Base-by-base conservation (phyloP, 1,140 invertebrate species). In the Bacillus rossius region DNA sequence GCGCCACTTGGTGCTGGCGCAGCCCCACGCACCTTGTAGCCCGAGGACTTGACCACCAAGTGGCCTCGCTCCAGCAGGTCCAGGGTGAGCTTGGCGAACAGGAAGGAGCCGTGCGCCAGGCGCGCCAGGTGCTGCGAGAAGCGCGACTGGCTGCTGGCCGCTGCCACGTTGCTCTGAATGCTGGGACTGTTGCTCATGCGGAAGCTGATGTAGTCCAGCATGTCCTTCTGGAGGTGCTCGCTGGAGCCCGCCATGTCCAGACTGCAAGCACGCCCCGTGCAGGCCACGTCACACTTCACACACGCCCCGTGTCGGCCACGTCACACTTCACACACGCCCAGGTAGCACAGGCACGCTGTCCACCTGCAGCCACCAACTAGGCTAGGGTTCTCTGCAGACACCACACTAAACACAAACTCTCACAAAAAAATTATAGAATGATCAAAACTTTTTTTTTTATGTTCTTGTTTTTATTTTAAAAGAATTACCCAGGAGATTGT, bases 61-160 rank as follows among this genome's bases (percentile, higher is more conserved):
- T 94, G 89, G 10, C 95, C 95, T 67, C 88, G 83, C 71, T 96
- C 93, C 58, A 98, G 87, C 37, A 98, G 80, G 77, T 98, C 94
- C n/a, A 99, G 77, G 3, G 91, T 90, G 14, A 98, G 75, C 77
- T 96, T 95, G 38, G 91, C 82, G 73, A 92, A 97, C 37, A 98
- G 78, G 72, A 96, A 94, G 16, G 91, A 96, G 42, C 94, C 94
- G 70, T 87, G 83, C 47, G 92, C 87, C 20, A 96, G 73, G 42
- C 84, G 75, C 8, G 93, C 80, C 17, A 98, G 75, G 75, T 98
- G 92, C 55, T 88, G 84, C 1, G 89, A 86, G 69, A 98, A 96
- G 68, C 92, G 2, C 76, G 77, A 60, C 76, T 78, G 74, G 4
- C 41, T 53, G 17, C 51, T 41, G 13, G 57, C 42, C 20, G 37